These are phyloP conservation scores for Cettia cetti DNA, from an alignment of 2,113 vertebrate species.

Conservation along the genomic window DNA sequence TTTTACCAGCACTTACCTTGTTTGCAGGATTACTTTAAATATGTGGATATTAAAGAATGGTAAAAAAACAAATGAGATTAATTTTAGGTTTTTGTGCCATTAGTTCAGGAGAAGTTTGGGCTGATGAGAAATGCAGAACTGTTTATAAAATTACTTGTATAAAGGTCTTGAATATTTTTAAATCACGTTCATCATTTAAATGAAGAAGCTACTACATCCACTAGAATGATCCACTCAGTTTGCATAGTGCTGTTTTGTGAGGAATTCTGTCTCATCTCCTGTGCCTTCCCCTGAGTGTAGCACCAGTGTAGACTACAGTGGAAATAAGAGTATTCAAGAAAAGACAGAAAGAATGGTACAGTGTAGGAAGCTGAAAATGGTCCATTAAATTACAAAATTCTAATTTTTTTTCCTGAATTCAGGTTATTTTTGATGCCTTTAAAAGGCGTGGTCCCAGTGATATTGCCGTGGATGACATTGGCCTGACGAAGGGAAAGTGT, in stretches of 20 bases:
- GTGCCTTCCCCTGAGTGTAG: background rate
- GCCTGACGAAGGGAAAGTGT: slow-evolving; percentile 75
- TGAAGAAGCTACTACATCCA: background rate
- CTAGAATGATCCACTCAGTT: background rate
- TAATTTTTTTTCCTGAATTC: background rate
- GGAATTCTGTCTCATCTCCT: background rate
- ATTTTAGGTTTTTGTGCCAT: background rate
- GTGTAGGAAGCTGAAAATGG: fast-evolving
- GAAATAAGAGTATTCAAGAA: background rate
- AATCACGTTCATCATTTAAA: background rate
- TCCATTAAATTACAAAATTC: background rate
- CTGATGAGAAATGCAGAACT: background rate
- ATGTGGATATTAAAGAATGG: background rate
- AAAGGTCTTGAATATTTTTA: background rate
- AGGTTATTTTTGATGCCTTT: slow-evolving; percentile 86
- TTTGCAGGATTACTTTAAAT: background rate
- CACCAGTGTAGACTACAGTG: background rate
- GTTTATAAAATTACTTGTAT: background rate
- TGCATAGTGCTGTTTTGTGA: background rate
- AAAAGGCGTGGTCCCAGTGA: slow-evolving; percentile 73
- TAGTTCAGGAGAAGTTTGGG: background rate
- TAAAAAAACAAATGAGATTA: background rate
- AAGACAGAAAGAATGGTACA: background rate
- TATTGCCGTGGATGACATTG: slow-evolving; percentile 89
- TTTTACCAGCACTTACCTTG: background rate